These are phyloP conservation scores for Karalla daura DNA, from an alignment of 2,797 vertebrate genomes.

Conservation along the genomic window DNA sequence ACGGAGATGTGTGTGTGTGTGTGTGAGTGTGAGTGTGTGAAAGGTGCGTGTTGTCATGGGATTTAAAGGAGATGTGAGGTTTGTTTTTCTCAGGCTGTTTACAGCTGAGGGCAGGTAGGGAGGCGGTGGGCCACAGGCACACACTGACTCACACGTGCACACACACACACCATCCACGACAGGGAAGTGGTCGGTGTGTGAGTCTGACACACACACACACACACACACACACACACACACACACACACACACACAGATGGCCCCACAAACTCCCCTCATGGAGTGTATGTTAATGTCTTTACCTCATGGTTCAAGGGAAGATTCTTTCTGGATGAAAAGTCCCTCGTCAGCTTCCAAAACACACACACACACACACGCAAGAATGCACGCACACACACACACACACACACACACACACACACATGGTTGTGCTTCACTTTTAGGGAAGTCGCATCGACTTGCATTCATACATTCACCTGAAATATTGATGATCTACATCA, in stretches of 20 bases:
- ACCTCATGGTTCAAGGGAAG: constrained; percentile 65
- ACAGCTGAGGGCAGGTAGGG: constrained; percentile 35
- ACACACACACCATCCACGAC: constrained; percentile 25
- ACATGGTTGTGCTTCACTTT: too few relatives aligned
- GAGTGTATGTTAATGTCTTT: constrained; percentile 73
- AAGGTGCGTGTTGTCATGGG: not conserved
- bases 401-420: not conserved
- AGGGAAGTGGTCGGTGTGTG: constrained; percentile 63
- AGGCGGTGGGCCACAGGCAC: constrained; percentile 40
- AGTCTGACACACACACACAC: not conserved
- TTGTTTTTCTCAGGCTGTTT: constrained; percentile 8
- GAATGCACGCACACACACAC: constrained; percentile 7
- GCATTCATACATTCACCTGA: too few relatives aligned
- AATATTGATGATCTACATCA: too few relatives aligned
- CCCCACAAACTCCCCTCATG: constrained; percentile 23
- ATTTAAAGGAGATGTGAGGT: too few relatives aligned
- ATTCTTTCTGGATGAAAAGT: constrained; percentile 69
- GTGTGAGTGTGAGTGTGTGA: not conserved
- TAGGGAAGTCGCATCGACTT: too few relatives aligned
- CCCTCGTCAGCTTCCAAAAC: constrained; percentile 29
- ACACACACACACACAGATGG: constrained; percentile 19
- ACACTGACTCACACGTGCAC: constrained; percentile 75
- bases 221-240: constrained; percentile 10
- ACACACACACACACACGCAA: constrained; percentile 22
- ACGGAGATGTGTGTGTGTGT: not conserved